Base-by-base conservation (phyloP, 2,113 vertebrate species). In the Brachirus orientalis region DNA sequence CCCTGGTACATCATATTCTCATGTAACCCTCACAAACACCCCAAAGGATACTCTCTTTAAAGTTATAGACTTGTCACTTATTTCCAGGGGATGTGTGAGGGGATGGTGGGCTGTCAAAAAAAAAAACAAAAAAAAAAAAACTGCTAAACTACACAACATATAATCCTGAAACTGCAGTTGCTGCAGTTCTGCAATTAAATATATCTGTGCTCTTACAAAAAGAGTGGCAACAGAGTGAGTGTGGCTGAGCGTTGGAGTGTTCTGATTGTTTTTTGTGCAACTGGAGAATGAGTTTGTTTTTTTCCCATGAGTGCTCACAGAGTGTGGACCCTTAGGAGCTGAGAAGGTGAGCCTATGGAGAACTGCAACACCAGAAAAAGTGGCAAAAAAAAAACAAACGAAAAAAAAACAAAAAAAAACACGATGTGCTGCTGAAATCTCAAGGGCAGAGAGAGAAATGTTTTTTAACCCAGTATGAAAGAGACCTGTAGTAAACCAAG, bases 101-200 rank as follows among this genome's bases (percentile, higher is more conserved):
- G 33, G 14, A 28, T 28, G 6, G 4, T 43, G 12, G 17, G 8
- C 20, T 28, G 19, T 41, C 16, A 43, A 43, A 14, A 43, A 43
- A 12, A 40, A 40, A 13, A 13, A 3, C 10, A 12, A 13, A 13
- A 11, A 10, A 14, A 5, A 5, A n/a, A 17, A 66, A 53, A 14
- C 7, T 20, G 36, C 55, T 67, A 43, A 67, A 50, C 48, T 45
- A 61, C 36, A 41, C 17, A 47, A 56, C 37, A 12, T 55, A 50
- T 48, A 55, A 18, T 35, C 47, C 37, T 37, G 11, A 57, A 55
- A 62, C 10, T 8, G 17, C 28, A 37, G 37, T 11, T 22, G 3
- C 20, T 38, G 44, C 44, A 57, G 18, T 33, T 18, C 45, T 37
- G 63, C 33, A 60, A 54, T 61, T 37, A 67, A 14, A 47, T 28